Evolutionary conservation across 2,888 invertebrate genomes (phyloP), one percentile per base, ranked within the genome.

Genomic region (Phanerotoma sp.): DNA sequence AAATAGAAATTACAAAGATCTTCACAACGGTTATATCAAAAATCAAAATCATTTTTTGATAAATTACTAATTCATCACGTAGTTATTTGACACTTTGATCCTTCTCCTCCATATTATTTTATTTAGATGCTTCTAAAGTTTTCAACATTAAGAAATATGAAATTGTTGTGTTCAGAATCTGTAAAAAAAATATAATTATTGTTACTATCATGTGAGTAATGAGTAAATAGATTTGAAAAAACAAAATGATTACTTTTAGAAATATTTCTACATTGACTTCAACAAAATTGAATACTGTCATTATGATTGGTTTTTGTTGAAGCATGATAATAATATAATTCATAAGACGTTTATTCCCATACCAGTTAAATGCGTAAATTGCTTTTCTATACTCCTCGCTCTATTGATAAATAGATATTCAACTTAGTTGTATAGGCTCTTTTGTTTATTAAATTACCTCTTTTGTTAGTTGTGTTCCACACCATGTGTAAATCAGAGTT

Each of bases 91-190:
- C n/a, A n/a, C n/a, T n/a, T n/a, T n/a, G n/a, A n/a, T n/a, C n/a
- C n/a, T n/a, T n/a, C n/a, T n/a, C n/a, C n/a, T n/a, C n/a, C n/a
- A n/a, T n/a, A n/a, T n/a, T n/a, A n/a, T n/a, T n/a, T n/a, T n/a
- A n/a, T n/a, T n/a, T n/a, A n/a, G n/a, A n/a, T n/a, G n/a, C n/a
- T n/a, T 45, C 44, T 13, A 50, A 15, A 13, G 54, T 44, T 50
- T 38, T 48, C 20, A 54, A 6, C 7, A 50, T 28, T 45, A 57
- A 58, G 21, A 60, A 62, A 50, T 62, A 62, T 15, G 62, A 62
- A 18, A 60, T n/a, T 30, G 62, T 55, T 1, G 62, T 62, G 28
- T 62, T 62, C 25, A 51, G 46, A 11, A 62, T 53, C 62, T n/a
- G n/a, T n/a, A n/a, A n/a, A n/a, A n/a, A n/a, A n/a, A n/a, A n/a